Evolutionary conservation across 2,797 vertebrate species (phyloP), one percentile per base, ranked within the genome.

Genomic region (Channallabes apus): DNA sequence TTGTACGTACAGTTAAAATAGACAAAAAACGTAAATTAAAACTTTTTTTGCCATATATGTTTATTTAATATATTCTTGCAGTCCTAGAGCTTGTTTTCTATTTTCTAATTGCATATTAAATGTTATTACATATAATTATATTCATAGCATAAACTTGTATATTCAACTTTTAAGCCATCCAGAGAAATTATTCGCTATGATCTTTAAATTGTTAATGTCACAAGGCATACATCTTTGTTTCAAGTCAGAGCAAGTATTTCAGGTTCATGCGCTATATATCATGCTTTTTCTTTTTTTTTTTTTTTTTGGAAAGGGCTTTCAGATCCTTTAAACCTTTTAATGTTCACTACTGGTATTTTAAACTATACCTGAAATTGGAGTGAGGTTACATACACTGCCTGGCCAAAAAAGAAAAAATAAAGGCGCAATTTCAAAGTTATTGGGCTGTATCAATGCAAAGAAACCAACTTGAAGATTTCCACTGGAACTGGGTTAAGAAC

Each of bases 1-100:
- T 51, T 54, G 38, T 9, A 38, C 38, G 3, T 41, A 56, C n/a
- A 29, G 27, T 35, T 58, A 12, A 78, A 78, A 24, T 58, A 22
- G 75, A 35, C 29, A 58, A 77, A 77, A 38, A 35, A 61, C 11
- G 27, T 73, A 54, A 54, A 56, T 29, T 18, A 54, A 56, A 54
- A 54, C 24, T 8, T 29, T 0, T 11, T 58, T 83, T 86, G 71
- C 80, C 27, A 68, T 62, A 86, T 15, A 71, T 24, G 35, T 89
- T 89, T 89, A 89, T 87, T 89, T 84, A 12, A 82, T 62, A 86
- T 27, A 79, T 51, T 78, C 24, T 90, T 93, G 90, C 92, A 93
- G 92, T 93, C 90, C 89, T 82, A 87, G 87, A 93, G 90, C 91
- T 90, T 3, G 54, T 59, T 83, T 3, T 46, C 73, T 1, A 46